Percentiles rank a stretch among this genome's conserved stretches.
Evolutionary conservation across 1,140 invertebrate genomes (phyloP).

Genomic region (Cataglyphis hispanica): DNA sequence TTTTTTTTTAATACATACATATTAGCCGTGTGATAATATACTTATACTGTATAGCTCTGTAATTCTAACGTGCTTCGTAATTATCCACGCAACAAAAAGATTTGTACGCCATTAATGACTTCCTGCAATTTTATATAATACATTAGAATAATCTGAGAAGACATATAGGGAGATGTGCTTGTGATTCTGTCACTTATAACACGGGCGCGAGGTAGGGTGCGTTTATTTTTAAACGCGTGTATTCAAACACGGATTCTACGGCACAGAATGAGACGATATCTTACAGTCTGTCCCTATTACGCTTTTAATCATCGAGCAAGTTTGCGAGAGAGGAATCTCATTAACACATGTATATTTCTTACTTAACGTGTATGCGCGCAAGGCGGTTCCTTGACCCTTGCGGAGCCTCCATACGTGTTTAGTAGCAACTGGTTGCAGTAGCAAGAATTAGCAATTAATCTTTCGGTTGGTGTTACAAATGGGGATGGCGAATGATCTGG

Average conservation of each 20-base stretch:
- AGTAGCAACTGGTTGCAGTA: slow-evolving; percentile 82
- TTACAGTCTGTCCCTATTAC: slow-evolving; percentile 55
- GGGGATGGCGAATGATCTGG: slow-evolving; percentile 60
- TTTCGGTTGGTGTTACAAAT: slow-evolving; percentile 72
- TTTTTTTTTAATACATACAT: slow-evolving; percentile 24
- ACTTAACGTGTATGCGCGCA: slow-evolving; percentile 25
- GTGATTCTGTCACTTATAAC: slow-evolving; percentile 1
- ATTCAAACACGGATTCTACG: slow-evolving; percentile 21
- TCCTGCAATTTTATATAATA: slow-evolving; percentile 31
- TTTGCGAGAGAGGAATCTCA: slow-evolving; percentile 63
- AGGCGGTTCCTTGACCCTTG: slow-evolving; percentile 70
- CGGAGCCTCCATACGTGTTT: slow-evolving; percentile 65
- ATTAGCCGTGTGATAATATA: neutral
- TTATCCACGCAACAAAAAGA: slow-evolving; percentile 8
- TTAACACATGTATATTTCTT: slow-evolving; percentile 66
- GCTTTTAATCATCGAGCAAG: slow-evolving; percentile 59
- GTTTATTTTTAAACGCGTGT: slow-evolving; percentile 11
- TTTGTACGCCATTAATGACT: slow-evolving; percentile 16
- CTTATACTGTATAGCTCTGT: neutral
- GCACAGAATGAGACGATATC: neutral
- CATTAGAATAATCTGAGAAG: neutral
- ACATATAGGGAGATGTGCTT: neutral
- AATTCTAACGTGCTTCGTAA: neutral
- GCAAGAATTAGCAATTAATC: slow-evolving; percentile 84
- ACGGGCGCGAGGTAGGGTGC: neutral